A percentile compares a stretch with the other conserved stretches of the same genome.
phyloP scores from a whole-genome alignment of 2,888 invertebrate genomes.

The Drosophila prolongata region DNA sequence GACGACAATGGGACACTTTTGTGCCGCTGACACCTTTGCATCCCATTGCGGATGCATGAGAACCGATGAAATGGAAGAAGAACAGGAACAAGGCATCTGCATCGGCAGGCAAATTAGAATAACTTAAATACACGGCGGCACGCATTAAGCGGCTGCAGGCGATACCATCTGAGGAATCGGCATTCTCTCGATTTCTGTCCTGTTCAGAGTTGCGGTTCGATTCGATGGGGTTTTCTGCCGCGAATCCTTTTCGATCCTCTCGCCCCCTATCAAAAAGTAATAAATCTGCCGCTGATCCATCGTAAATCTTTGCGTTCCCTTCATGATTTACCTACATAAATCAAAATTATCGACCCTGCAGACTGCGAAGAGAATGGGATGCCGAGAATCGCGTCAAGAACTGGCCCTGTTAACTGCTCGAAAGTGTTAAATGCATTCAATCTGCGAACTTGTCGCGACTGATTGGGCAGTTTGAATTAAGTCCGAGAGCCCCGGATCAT shows the following conservation, averaged over 20 bases:
- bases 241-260: constrained; percentile 54
- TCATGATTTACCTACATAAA: constrained; percentile 83
- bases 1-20: constrained; percentile 37
- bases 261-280: constrained; percentile 82
- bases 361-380: constrained; percentile 14
- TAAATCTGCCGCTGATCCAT: constrained; percentile 82
- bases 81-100: constrained; percentile 8
- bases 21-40: constrained; percentile 60
- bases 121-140: constrained; percentile 77
- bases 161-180: constrained; percentile 14
- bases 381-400: constrained; percentile 22
- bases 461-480: constrained; percentile 17
- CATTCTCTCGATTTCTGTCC: constrained; percentile 30
- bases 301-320: constrained; percentile 82
- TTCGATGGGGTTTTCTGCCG: not conserved
- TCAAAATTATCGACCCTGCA: constrained; percentile 82
- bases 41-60: not conserved
- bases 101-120: constrained; percentile 67
- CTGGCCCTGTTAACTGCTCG: constrained; percentile 63
- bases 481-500: constrained; percentile 21
- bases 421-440: constrained; percentile 79
- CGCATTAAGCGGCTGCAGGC: constrained; percentile 60
- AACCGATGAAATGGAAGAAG: not conserved
- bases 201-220: constrained; percentile 7
- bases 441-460: constrained; percentile 36